phyloP scores from a whole-genome alignment of 1,140 invertebrate species.

The Ceratina japonica region DNA sequence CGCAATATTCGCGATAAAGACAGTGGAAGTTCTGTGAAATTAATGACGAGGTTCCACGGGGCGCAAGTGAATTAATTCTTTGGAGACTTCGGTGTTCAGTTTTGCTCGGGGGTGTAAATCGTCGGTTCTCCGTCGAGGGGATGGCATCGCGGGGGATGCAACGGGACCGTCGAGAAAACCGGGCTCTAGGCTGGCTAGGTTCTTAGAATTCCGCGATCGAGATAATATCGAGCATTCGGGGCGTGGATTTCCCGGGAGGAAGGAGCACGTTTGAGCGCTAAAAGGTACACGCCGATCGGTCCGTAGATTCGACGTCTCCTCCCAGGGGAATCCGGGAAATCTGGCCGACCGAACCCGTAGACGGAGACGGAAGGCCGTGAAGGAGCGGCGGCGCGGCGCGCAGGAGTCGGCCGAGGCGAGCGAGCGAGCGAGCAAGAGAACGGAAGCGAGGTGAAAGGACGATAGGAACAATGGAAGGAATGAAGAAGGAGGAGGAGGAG shows the following conservation, averaged over 20 bases:
- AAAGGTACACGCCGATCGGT: slow-evolving; percentile 61
- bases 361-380: slow-evolving; percentile 3
- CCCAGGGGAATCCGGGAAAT: slow-evolving; percentile 56
- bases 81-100: too few relatives aligned
- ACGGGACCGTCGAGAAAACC: slow-evolving; percentile 15
- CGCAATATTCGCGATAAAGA: too few relatives aligned
- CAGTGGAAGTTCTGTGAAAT: too few relatives aligned
- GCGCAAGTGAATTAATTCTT: too few relatives aligned
- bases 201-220: slow-evolving; percentile 55
- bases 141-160: background rate
- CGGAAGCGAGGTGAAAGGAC: slow-evolving; percentile 14
- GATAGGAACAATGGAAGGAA: slow-evolving; percentile 15
- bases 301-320: slow-evolving; percentile 59
- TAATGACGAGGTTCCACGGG: too few relatives aligned
- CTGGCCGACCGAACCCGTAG: slow-evolving; percentile 14
- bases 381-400: background rate
- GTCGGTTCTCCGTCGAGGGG: slow-evolving; percentile 24
- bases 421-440: slow-evolving; percentile 1
- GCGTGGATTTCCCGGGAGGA: slow-evolving; percentile 63
- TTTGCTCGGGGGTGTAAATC: slow-evolving; percentile 29
- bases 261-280: slow-evolving; percentile 48
- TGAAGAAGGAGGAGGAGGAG: background rate
- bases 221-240: slow-evolving; percentile 63
- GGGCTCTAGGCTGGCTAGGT: slow-evolving; percentile 21
- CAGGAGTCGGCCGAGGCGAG: too few relatives aligned